Evolutionary conservation across 2,888 invertebrate species (phyloP), one percentile per base, ranked within the genome.

Genomic region (Timema cristinae): DNA sequence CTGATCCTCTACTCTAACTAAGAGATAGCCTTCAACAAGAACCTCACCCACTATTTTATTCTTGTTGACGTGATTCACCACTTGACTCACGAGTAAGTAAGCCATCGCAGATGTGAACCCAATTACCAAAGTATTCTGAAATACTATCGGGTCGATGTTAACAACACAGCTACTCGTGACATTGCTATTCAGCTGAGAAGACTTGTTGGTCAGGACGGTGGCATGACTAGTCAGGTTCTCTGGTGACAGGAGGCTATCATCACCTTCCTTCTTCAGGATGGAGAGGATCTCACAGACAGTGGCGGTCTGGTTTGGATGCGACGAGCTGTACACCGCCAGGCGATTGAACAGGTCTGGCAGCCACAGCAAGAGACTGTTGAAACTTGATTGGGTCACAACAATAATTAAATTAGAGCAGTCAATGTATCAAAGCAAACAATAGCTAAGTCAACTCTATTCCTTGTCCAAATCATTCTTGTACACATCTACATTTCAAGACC

Each of bases 341-440:
- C 78, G 79, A 72, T 81, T 81, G 50, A 81, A 74, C 13, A 82
- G 81, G 68, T 80, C 78, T 6, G 81, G 81, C 70, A 82, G 80
- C 80, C 81, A 82, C 79, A 82, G 80, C 61, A 81, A 80, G 78
- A 82, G 78, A 49, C 77, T 75, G 66, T 76, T 76, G 59, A 74
- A 74, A 68, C 75, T 76, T 51, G 32, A 32, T 32, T 32, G 32
- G 32, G 32, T 32, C 32, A 32, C 32, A 32, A 32, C 32, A 32
- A 32, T 32, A 32, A 32, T 32, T 32, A 32, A 32, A 32, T 32
- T 32, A 32, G 32, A 32, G 32, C 32, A 32, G 32, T 32, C 32
- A 32, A 32, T 32, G 32, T 32, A 32, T 32, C 32, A 32, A 32
- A 32, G 32, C 32, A 32, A 32, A 32, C 32, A 32, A 32, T 32